phyloP scores from a whole-genome alignment of 2,113 vertebrate genomes.

The Triplophysa tibetana region DNA sequence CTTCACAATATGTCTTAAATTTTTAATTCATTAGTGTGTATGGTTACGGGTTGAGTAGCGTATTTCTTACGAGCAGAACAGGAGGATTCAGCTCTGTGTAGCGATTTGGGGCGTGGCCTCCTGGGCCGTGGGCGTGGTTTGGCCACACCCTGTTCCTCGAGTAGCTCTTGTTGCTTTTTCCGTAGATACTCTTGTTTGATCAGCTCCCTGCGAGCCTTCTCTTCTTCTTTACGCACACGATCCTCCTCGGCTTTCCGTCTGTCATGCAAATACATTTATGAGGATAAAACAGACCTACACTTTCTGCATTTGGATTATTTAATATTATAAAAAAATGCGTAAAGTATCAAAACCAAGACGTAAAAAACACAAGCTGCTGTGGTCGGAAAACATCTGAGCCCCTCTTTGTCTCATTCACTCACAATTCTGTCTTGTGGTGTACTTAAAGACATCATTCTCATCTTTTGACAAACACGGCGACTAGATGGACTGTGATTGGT shows the following conservation, averaged over 20 bases:
- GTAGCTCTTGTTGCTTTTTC: slow-evolving; percentile 87
- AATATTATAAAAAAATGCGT: no score
- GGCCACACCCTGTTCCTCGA: slow-evolving; percentile 89
- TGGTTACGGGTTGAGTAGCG: no score
- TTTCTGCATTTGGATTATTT: neutral
- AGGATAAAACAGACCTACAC: neutral
- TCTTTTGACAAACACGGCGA: neutral
- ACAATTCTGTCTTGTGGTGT: no score
- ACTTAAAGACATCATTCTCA: no score
- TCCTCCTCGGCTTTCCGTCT: slow-evolving; percentile 96
- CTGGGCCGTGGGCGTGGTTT: slow-evolving; percentile 83
- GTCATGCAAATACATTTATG: neutral
- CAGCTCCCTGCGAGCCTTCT: slow-evolving; percentile 89
- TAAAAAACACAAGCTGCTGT: neutral
- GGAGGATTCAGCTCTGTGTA: slow-evolving; percentile 84
- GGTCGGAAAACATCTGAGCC: no score
- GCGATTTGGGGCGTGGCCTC: slow-evolving; percentile 84
- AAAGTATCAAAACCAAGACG: neutral
- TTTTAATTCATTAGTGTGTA: neutral
- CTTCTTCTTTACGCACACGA: slow-evolving; percentile 91
- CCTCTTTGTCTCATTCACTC: no score
- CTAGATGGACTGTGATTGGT: neutral
- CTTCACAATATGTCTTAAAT: no score
- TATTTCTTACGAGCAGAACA: slow-evolving; percentile 79
- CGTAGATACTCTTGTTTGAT: slow-evolving; percentile 94